Base-by-base conservation (phyloP, 2,888 invertebrate species). In the Cheilosia pagana region DNA sequence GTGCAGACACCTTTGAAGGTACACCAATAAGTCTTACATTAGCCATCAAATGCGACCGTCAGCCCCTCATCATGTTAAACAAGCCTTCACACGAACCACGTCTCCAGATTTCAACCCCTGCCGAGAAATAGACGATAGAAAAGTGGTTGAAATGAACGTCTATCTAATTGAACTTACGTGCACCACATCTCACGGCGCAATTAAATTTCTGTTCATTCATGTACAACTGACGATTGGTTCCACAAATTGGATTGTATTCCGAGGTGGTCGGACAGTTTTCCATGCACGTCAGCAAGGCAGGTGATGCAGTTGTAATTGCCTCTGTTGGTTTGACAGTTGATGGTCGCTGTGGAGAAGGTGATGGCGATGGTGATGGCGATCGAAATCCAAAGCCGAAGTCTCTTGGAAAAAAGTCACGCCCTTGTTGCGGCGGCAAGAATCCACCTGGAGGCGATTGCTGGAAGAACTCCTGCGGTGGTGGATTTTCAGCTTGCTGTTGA, bases 211-310 rank as follows among this genome's bases (percentile, higher is more conserved):
- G 90, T 62, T 89, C 89, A 77, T 92, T 92, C 16, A 82, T 79
- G 75, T 92, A 92, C 39, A 88, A 52, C 45, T 89, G 87, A 31
- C 88, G 88, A 85, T 92, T 89, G 48, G 88, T 90, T 12, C 89
- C 92, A 82, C 92, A 92, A 59, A 92, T 88, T 1, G 92, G 92
- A 89, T 90, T 92, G 43, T 91, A 92, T 76, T 92, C 90, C 0
- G 90, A 75, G 0, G 92, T 92, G 0, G 91, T 90, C 4, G 88
- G 90, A 67, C 92, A 92, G 12, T 86, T 85, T n/a, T 86, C 87
- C 45, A 89, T 88, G 74, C 92, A 92, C 2, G 86, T 70, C 0
- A 90, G 68, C 48, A 89, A 90, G 16, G 87, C 70, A 3, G 87
- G 88, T 0, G 88, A 87, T 2, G 89, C 82, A 0, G 90, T 88